Evolutionary conservation across 2,113 vertebrate species (phyloP), one percentile per base, ranked within the genome.

Genomic region (Seriola quinqueradiata): DNA sequence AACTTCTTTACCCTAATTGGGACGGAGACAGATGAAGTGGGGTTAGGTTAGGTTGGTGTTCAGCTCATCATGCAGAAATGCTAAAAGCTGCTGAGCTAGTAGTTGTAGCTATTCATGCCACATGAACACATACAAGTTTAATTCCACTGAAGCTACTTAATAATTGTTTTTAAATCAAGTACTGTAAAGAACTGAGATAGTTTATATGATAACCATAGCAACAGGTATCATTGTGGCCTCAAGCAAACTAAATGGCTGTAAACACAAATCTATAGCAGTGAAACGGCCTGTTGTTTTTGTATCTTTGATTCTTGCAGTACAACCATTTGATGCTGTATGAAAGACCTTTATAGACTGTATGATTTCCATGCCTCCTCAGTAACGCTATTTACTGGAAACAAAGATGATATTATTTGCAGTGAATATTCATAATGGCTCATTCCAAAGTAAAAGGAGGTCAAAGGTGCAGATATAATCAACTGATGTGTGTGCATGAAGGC

Each of bases 1-100:
- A 84, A 85, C 57, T 54, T 36, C 66, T 90, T 82, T 82, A 25
- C 72, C 75, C 57, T 85, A 79, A 90, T 83, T 78, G 58, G 70
- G 44, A 76, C 67, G 42, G 73, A 76, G 55, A 36, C 10, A 4
- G 42, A 13, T 28, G 46, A n/a, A 40, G 52, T 58, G 34, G 23
- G 16, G 1, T 34, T 32, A 55, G 16, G 1, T 34, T 32, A 55
- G 13, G 36, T 42, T 28, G 19, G 23, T 55, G 44, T 55, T 77
- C 63, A 40, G 28, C 4, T 63, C 3, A 8, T 73, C 50, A 25
- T 63, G 40, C 42, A 63, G 23, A 64, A 42, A 61, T 59, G 13
- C 13, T 17, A 16, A 7, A 42, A 28, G 13, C 40, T 21, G 16
- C 32, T 38, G 17, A 38, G 14, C 36, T 32, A 23, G 21, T 32